Evolutionary conservation across 2,797 vertebrate species (phyloP).

Genomic region (Buphagus erythrorhynchus): DNA sequence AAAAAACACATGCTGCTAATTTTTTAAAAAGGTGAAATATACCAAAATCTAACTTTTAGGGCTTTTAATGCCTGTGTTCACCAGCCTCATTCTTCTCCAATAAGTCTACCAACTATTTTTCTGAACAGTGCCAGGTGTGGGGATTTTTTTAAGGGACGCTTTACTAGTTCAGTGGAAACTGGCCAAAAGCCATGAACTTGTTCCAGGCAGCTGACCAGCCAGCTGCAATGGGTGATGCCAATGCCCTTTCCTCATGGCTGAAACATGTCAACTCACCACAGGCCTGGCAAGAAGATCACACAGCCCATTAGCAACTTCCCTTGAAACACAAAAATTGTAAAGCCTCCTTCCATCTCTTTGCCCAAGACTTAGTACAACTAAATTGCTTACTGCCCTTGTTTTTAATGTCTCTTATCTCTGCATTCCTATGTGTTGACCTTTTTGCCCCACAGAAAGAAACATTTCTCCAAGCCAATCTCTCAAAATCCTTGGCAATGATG

Average conservation of each 20-base stretch:
- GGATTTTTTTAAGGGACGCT: neutral
- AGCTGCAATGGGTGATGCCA: constrained; percentile 50
- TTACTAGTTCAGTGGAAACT: constrained; percentile 63
- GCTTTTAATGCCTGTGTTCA: neutral
- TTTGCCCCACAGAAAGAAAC: neutral
- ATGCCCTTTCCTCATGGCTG: neutral
- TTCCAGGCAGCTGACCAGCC: constrained; percentile 55
- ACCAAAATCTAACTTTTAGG: neutral
- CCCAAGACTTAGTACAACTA: neutral
- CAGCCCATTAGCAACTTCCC: neutral
- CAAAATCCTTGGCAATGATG: neutral
- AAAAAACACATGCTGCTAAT: neutral
- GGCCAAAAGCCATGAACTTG: constrained; percentile 53
- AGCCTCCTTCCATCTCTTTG: neutral
- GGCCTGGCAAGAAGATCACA: neutral
- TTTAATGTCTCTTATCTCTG: neutral
- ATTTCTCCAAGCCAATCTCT: neutral
- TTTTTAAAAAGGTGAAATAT: neutral
- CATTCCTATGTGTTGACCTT: neutral
- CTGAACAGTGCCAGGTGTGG: constrained; percentile 25
- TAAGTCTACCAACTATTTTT: neutral
- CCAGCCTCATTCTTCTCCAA: neutral
- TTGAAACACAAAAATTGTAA: neutral
- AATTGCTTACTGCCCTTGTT: neutral
- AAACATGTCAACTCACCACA: neutral